Evolutionary conservation across 2,797 vertebrate species (phyloP).

Genomic region (Pteronotus mesoamericanus): DNA sequence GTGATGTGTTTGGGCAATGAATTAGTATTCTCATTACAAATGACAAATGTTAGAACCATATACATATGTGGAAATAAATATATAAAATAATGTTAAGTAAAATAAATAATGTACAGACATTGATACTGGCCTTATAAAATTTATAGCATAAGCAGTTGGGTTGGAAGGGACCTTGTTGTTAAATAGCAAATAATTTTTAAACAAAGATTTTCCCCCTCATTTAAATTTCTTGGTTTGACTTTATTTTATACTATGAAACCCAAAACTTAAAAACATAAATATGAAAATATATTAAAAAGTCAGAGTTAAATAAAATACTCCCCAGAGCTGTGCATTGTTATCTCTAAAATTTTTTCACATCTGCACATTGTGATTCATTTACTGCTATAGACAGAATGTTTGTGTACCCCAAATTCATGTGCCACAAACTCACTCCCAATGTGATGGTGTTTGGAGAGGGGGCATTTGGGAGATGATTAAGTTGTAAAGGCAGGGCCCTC

Average conservation of each 20-base stretch:
- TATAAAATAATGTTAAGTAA: not conserved
- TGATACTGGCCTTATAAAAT: not conserved
- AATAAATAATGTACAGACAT: not conserved
- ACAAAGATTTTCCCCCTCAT: not conserved
- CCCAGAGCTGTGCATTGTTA: not conserved
- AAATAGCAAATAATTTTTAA: not conserved
- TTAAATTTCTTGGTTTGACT: not conserved
- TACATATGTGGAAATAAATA: not conserved
- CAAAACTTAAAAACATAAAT: not conserved
- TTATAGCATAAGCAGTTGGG: not conserved
- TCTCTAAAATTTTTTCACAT: not conserved
- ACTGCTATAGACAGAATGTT: not conserved
- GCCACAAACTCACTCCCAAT: not conserved
- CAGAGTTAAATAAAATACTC: not conserved
- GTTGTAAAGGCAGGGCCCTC: not conserved
- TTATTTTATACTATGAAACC: not conserved
- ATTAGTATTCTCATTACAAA: conserved; percentile 27
- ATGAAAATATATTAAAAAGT: not conserved
- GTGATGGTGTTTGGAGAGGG: not conserved
- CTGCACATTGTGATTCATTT: not conserved
- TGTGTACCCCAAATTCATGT: not conserved
- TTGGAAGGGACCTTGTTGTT: not conserved
- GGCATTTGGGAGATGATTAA: not conserved
- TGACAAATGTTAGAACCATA: not conserved
- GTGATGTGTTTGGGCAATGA: not conserved